These are phyloP conservation scores for Polydrusus pterygomalis DNA, from an alignment of 2,888 invertebrate genomes.

Conservation along the genomic window DNA sequence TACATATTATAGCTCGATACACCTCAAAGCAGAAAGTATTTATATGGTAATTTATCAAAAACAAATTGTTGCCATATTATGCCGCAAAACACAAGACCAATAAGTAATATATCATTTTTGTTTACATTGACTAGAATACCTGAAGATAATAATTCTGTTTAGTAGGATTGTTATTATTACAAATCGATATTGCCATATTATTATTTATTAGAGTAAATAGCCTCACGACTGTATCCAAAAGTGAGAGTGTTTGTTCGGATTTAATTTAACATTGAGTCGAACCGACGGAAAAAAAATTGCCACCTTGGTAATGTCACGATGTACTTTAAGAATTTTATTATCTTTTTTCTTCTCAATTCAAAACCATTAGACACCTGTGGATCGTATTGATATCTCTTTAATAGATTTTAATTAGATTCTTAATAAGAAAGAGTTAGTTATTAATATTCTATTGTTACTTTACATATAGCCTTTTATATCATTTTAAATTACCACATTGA, in stretches of 20 bases:
- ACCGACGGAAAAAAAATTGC: constrained; percentile 58
- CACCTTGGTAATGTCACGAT: constrained; percentile 65
- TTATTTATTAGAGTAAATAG: constrained; percentile 55
- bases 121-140: constrained; percentile 47
- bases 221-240: constrained; percentile 55
- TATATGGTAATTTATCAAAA: constrained; percentile 48
- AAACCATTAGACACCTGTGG: constrained; percentile 56
- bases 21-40: constrained; percentile 25
- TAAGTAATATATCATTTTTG: constrained; percentile 53
- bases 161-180: constrained; percentile 44
- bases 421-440: constrained; percentile 51
- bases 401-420: constrained; percentile 57
- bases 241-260: constrained; percentile 49
- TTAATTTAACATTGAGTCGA: constrained; percentile 52
- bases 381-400: constrained; percentile 52
- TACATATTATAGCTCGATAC: constrained; percentile 18
- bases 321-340: constrained; percentile 58
- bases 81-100: constrained; percentile 35
- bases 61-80: constrained; percentile 44
- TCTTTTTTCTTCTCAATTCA: constrained; percentile 51
- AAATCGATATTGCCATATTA: constrained; percentile 49
- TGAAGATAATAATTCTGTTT: constrained; percentile 50
- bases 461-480: constrained; percentile 54
- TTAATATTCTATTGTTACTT: constrained; percentile 56
- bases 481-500: constrained; percentile 54